phyloP scores from a whole-genome alignment of 2,113 vertebrate species.

The Myiozetetes cayanensis region DNA sequence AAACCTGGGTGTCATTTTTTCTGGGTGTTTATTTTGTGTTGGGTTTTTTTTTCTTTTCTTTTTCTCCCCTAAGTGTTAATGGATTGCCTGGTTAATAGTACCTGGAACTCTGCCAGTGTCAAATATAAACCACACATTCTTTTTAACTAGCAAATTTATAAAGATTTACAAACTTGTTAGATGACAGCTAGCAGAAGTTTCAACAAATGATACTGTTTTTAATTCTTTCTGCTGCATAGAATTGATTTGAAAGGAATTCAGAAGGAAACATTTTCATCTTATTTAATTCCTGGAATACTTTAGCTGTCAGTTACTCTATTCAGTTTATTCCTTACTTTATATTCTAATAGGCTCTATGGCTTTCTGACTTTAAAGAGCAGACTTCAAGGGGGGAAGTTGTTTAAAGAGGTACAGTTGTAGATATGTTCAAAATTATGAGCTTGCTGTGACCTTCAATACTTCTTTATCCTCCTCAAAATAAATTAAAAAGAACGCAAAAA shows the following conservation, averaged over 20 bases:
- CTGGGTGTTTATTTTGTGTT: not conserved
- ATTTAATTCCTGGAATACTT: not conserved
- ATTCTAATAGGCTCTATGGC: not conserved
- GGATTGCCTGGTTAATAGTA: not conserved
- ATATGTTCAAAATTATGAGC: not conserved
- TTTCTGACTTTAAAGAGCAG: constrained; percentile 3
- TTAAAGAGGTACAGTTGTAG: not conserved
- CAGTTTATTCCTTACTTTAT: not conserved
- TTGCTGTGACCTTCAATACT: not conserved
- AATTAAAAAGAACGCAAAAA: not conserved
- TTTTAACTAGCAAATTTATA: constrained; percentile 3
- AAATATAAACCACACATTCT: not conserved
- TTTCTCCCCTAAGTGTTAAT: not conserved
- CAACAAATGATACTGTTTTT: not conserved
- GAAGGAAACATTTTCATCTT: not conserved
- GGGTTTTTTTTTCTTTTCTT: not conserved
- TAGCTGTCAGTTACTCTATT: not conserved
- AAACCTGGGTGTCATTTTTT: not conserved
- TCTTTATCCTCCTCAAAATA: not conserved
- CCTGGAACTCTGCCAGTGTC: not conserved
- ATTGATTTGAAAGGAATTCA: constrained; percentile 3
- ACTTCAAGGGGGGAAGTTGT: not conserved
- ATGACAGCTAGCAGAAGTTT: not conserved
- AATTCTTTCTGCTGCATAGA: not conserved
- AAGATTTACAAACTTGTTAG: not conserved